phyloP scores from a whole-genome alignment of 1,140 invertebrate species.

The Trigoniulus corallinus region DNA sequence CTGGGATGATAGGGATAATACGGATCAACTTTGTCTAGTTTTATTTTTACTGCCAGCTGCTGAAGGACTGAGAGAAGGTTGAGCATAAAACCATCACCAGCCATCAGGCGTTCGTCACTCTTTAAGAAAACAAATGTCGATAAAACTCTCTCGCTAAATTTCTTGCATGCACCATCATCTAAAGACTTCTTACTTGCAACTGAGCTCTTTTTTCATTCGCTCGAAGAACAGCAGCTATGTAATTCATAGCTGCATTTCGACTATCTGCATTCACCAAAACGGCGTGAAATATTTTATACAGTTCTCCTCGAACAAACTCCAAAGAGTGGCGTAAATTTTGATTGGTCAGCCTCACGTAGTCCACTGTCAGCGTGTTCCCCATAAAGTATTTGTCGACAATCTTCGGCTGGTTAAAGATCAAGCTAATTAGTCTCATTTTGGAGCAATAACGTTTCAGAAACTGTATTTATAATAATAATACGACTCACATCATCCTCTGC shows the following conservation, averaged over 20 bases:
- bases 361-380: constrained; percentile 21
- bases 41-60: constrained; percentile 60
- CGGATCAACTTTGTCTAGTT: constrained; percentile 42
- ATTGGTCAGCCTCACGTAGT: constrained; percentile 20
- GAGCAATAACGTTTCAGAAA: not conserved
- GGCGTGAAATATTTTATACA: constrained; percentile 67
- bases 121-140: constrained; percentile 26
- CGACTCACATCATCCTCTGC: constrained; percentile 62
- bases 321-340: constrained; percentile 23
- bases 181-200: constrained; percentile 32
- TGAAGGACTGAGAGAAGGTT: constrained; percentile 83
- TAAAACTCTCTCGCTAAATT: not conserved
- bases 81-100: constrained; percentile 85
- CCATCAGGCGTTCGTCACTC: constrained; percentile 63
- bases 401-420: constrained; percentile 20
- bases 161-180: not conserved
- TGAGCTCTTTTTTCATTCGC: constrained; percentile 75
- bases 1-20: constrained; percentile 73
- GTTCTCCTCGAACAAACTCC: constrained; percentile 29
- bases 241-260: constrained; percentile 56
- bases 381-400: constrained; percentile 29
- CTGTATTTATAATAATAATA: not conserved
- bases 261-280: constrained; percentile 60
- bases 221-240: constrained; percentile 52
- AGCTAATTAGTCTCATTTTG: constrained; percentile 4